Evolutionary conservation across 1,140 invertebrate species (phyloP).

Genomic region (Lamellibrachia luymesi): DNA sequence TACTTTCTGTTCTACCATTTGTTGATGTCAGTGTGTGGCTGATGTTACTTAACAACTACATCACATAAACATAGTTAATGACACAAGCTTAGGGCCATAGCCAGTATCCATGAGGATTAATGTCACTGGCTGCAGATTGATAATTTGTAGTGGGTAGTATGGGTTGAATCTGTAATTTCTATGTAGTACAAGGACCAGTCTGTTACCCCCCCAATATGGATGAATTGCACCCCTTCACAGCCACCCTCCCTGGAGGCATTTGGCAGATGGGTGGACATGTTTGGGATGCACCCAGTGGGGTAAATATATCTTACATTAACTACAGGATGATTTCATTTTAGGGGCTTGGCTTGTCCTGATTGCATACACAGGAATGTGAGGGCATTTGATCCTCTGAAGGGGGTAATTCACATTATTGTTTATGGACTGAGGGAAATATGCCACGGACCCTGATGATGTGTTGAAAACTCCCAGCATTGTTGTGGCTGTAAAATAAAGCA

Average conservation of each 20-base stretch:
- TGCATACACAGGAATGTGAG: not conserved
- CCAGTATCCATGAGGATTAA: not conserved
- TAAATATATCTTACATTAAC: not conserved
- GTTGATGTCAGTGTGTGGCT: not conserved
- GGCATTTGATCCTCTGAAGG: not conserved
- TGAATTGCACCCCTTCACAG: not conserved
- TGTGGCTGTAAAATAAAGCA: not conserved
- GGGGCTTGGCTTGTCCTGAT: not conserved
- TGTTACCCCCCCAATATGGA: not conserved
- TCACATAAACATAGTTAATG: not conserved
- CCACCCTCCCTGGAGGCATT: not conserved
- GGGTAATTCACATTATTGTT: not conserved
- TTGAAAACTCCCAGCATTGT: not conserved
- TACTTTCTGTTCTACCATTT: not conserved
- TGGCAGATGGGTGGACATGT: not conserved
- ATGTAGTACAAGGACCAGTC: not conserved
- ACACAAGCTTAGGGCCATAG: not conserved
- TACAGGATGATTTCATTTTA: not conserved
- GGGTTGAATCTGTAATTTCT: not conserved
- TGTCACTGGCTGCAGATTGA: not conserved
- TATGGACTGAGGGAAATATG: not conserved
- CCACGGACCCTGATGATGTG: not conserved
- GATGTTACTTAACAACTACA: not conserved
- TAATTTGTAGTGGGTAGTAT: not conserved
- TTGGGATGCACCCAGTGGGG: not conserved